Evolutionary conservation across 2,888 invertebrate species (phyloP), one percentile per base, ranked within the genome.

Genomic region (Pachymerium ferrugineum): DNA sequence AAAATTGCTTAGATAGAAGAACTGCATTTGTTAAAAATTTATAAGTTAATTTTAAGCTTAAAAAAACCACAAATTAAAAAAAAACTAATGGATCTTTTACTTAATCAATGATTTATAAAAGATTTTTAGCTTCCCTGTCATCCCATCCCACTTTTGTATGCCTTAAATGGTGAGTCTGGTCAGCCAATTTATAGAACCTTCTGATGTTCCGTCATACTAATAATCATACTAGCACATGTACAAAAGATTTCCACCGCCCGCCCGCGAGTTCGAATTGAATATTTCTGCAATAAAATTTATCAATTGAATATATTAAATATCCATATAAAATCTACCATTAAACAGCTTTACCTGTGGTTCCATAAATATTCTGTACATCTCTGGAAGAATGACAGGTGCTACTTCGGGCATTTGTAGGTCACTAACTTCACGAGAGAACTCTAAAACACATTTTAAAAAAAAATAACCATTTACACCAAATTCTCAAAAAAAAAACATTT

Each of bases 191-290:
- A n/a, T n/a, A n/a, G n/a, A n/a, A n/a, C n/a, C 79, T 87, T 88
- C 73, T 87, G 84, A 74, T 84, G 82, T 71, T 85, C 83, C 31
- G 83, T 82, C 79, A 86, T 86, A 19, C 83, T 82, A 12, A 84
- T 83, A 73, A 87, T 86, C 78, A 87, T 81, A 71, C 84, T 84
- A 16, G 87, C 85, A 73, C 89, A 85, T 0, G 88, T 87, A 74
- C 87, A 87, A 78, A 90, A 87, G 35, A 90, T 88, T 78, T 87
- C 87, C 16, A 90, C 87, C 8, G 89, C 89, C 76, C 89, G 84
- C 16, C 87, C 86, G 71, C 90, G 83, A 0, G 88, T 88, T 78
- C 88, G 84, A 73, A 86, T 83, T 22, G 85, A 83, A 80, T 86
- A 84, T 82, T 85, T 80, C 86, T 87, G 78, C 79, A 84, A 78